These are phyloP conservation scores for Bradypodion pumilum DNA, from an alignment of 2,797 vertebrate species.

Conservation along the genomic window DNA sequence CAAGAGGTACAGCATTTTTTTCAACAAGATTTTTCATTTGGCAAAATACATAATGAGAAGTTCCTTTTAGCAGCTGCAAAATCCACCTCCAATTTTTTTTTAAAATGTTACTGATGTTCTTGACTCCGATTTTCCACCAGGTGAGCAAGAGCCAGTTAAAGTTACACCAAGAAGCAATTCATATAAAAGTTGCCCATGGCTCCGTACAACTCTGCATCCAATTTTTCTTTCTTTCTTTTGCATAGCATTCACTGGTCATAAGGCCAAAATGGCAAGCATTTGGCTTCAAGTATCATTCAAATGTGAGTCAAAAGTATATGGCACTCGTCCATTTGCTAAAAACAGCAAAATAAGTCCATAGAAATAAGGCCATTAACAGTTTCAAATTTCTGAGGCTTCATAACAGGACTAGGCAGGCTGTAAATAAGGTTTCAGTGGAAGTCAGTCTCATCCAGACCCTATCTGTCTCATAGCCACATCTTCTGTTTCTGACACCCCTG, in stretches of 20 bases:
- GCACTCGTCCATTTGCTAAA: too few relatives aligned
- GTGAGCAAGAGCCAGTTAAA: slow-evolving; percentile 20
- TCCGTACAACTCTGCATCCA: slow-evolving; percentile 22
- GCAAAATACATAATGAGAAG: slow-evolving; percentile 6
- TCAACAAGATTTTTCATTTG: not conserved
- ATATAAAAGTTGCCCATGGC: slow-evolving; percentile 23
- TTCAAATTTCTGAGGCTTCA: slow-evolving; percentile 6
- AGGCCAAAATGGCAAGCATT: slow-evolving; percentile 36
- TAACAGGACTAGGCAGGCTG: not conserved
- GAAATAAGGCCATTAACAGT: not conserved
- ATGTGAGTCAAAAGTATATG: not conserved
- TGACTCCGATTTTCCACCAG: not conserved
- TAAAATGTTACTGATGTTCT: slow-evolving; percentile 42
- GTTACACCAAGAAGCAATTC: slow-evolving; percentile 47
- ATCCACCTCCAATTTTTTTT: not conserved
- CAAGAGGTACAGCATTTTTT: not conserved
- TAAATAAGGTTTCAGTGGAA: not conserved
- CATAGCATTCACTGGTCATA: slow-evolving; percentile 63
- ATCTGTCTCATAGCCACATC: slow-evolving; percentile 40
- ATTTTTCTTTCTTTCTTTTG: slow-evolving; percentile 61
- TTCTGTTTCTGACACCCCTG: not conserved
- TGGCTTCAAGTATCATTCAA: slow-evolving; percentile 44
- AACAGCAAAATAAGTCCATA: not conserved
- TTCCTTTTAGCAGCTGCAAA: slow-evolving; percentile 31
- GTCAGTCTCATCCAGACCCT: slow-evolving; percentile 36